These are phyloP conservation scores for Gryllus bimaculatus DNA, from an alignment of 1,140 invertebrate genomes.

Conservation along the genomic window DNA sequence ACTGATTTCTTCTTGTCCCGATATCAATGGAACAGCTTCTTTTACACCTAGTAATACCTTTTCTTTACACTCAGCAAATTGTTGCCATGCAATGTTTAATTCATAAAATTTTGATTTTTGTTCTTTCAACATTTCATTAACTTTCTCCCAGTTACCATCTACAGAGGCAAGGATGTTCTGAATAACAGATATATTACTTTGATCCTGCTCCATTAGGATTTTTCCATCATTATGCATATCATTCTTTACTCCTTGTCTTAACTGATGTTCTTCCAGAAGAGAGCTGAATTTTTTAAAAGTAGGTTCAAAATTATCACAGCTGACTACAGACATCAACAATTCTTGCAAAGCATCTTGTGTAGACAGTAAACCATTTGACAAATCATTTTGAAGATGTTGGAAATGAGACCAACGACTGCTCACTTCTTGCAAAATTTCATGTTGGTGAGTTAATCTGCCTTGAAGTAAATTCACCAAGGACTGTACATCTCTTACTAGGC, in stretches of 20 bases:
- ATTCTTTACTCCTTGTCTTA: constrained; percentile 42
- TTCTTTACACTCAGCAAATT: constrained; percentile 60
- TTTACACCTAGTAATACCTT: constrained; percentile 56
- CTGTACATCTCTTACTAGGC: constrained; percentile 60
- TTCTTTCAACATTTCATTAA: constrained; percentile 60
- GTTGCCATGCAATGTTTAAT: constrained; percentile 60
- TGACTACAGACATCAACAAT: constrained; percentile 25
- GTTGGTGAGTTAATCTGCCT: constrained; percentile 50
- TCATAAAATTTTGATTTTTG: constrained; percentile 54
- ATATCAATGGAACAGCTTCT: constrained; percentile 50
- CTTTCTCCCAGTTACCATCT: constrained; percentile 68
- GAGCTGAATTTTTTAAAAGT: constrained; percentile 45
- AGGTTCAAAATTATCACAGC: constrained; percentile 45
- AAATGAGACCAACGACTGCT: constrained; percentile 29
- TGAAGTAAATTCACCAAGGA: constrained; percentile 52
- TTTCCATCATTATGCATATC: constrained; percentile 59
- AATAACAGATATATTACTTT: constrained; percentile 62
- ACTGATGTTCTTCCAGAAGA: constrained; percentile 41
- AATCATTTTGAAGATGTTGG: constrained; percentile 28
- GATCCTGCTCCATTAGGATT: constrained; percentile 68
- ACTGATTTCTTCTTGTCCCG: constrained; percentile 48
- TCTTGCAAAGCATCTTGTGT: constrained; percentile 26
- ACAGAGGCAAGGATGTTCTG: constrained; percentile 65
- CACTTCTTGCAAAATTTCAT: constrained; percentile 51
- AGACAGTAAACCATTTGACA: constrained; percentile 25